Percentiles rank a stretch among this genome's conserved stretches.
Evolutionary conservation across 2,797 vertebrate genomes (phyloP).

Genomic region (Clarias laeviceps): DNA sequence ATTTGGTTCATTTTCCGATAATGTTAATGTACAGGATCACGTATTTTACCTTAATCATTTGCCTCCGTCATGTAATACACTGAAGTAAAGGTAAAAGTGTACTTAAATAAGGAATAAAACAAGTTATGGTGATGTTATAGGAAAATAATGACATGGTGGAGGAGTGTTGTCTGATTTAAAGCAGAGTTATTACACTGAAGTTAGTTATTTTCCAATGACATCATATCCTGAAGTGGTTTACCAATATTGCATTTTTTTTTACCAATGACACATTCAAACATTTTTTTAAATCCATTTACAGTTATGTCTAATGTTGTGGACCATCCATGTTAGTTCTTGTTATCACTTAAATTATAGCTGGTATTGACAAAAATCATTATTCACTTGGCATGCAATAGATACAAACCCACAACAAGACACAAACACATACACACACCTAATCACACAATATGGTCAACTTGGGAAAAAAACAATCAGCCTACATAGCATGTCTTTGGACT

Average conservation of each 20-base stretch:
- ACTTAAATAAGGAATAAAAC: background rate
- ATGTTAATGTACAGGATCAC: background rate
- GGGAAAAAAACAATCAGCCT: no score
- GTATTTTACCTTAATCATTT: background rate
- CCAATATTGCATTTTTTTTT: background rate
- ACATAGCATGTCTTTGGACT: no score
- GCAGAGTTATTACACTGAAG: background rate
- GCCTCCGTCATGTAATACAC: no score
- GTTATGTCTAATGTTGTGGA: background rate
- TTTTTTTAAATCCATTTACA: background rate
- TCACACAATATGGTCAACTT: no score
- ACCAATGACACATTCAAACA: background rate
- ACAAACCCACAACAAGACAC: no score
- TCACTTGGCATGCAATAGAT: no score
- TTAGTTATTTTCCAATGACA: background rate
- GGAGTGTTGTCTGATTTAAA: background rate
- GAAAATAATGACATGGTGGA: background rate
- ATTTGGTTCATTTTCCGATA: background rate
- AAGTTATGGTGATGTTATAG: background rate
- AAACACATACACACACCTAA: no score
- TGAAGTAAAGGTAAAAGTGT: background rate
- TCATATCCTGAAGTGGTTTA: background rate
- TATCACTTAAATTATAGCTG: background rate
- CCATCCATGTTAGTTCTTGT: background rate
- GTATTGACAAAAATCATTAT: no score